Evolutionary conservation across 2,113 vertebrate genomes (phyloP).

Genomic region (Zonotrichia leucophrys): DNA sequence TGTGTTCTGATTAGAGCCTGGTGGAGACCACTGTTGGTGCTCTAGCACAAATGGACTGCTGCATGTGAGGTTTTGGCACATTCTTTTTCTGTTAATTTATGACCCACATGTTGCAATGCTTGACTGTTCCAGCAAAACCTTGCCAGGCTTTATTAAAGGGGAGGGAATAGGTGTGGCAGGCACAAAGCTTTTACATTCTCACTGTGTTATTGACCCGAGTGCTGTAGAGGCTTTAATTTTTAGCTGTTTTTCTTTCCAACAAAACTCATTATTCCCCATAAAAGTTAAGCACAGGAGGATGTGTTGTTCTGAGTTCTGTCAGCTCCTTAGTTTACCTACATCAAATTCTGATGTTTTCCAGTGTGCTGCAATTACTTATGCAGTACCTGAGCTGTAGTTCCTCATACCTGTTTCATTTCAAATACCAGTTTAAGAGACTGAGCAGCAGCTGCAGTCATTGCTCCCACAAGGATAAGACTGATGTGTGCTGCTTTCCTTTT

Average conservation of each 20-base stretch:
- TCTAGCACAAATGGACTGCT: not conserved
- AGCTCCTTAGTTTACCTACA: not conserved
- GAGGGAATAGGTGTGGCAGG: slow-evolving; percentile 17
- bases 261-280: not conserved
- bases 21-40: not conserved
- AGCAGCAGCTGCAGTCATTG: not conserved
- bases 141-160: not conserved
- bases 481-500: not conserved
- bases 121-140: not conserved
- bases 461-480: not conserved
- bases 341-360: not conserved
- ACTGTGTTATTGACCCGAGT: not conserved
- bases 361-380: not conserved
- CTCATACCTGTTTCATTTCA: not conserved
- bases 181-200: not conserved
- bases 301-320: not conserved
- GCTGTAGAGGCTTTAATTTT: not conserved
- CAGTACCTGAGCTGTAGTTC: not conserved
- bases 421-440: not conserved
- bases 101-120: not conserved
- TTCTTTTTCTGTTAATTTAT: not conserved
- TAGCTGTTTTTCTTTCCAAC: not conserved
- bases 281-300: not conserved
- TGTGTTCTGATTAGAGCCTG: not conserved
- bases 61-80: not conserved